These are phyloP conservation scores for Chalcosyrphus nemorum DNA, from an alignment of 2,888 invertebrate species.

Conservation along the genomic window DNA sequence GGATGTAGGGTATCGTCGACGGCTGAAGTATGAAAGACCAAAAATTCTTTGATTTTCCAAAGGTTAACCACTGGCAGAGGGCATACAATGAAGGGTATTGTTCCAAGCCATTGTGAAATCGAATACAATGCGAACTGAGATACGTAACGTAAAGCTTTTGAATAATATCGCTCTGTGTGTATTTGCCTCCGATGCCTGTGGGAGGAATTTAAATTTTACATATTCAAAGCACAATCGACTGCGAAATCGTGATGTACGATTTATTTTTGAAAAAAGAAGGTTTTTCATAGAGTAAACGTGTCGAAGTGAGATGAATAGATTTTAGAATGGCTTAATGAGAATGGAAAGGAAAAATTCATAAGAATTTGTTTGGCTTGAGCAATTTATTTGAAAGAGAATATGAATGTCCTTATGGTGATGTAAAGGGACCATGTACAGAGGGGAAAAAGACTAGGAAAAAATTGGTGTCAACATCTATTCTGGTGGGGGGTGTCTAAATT, in stretches of 20 bases:
- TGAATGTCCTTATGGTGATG: no score
- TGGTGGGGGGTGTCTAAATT: no score
- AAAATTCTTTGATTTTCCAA: background rate
- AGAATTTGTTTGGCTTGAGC: no score
- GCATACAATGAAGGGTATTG: conserved; percentile 22
- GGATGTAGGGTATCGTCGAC: background rate
- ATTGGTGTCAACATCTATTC: no score
- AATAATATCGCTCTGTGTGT: background rate
- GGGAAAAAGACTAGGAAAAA: no score
- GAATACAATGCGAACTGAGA: conserved; percentile 16
- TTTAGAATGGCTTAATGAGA: background rate
- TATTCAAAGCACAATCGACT: conserved; percentile 15
- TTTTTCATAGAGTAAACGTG: background rate
- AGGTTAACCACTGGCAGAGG: conserved; percentile 29
- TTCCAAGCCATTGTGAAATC: conserved; percentile 3
- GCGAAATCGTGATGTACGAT: background rate
- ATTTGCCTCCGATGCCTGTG: background rate
- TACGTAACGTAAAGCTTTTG: background rate
- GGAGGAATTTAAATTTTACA: background rate
- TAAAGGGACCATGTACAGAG: no score
- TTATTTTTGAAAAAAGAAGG: background rate
- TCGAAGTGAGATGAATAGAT: background rate
- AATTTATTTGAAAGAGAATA: no score
- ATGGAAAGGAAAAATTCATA: no score
- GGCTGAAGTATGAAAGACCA: background rate